phyloP scores from a whole-genome alignment of 2,113 vertebrate species.

The Naja naja region DNA sequence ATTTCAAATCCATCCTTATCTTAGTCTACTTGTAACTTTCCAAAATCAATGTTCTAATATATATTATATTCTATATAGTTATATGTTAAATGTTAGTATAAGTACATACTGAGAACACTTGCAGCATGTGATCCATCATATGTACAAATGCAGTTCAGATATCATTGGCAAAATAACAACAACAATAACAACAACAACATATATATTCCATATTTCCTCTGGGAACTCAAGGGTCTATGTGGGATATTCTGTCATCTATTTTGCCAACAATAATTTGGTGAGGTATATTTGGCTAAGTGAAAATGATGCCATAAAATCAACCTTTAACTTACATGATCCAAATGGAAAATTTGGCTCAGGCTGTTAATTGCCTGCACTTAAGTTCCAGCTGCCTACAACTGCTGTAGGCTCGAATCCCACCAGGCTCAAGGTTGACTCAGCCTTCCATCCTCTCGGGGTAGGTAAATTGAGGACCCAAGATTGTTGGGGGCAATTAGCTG shows the following conservation, averaged over 20 bases:
- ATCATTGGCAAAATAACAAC: neutral
- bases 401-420: no score
- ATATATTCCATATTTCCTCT: neutral
- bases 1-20: neutral
- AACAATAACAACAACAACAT: neutral
- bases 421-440: no score
- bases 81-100: neutral
- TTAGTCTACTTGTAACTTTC: neutral
- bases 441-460: no score
- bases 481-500: no score
- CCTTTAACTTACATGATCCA: neutral
- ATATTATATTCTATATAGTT: no score
- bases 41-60: neutral
- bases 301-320: neutral
- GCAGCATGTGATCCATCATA: neutral
- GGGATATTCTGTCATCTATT: neutral
- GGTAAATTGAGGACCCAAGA: no score
- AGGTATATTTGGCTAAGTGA: neutral
- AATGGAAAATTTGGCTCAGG: neutral
- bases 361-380: no score
- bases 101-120: neutral
- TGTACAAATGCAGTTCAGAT: neutral
- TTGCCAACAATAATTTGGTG: neutral
- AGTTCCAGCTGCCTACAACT: no score
- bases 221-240: neutral